phyloP scores from a whole-genome alignment of 2,113 vertebrate species.

The Hippocampus comes region DNA sequence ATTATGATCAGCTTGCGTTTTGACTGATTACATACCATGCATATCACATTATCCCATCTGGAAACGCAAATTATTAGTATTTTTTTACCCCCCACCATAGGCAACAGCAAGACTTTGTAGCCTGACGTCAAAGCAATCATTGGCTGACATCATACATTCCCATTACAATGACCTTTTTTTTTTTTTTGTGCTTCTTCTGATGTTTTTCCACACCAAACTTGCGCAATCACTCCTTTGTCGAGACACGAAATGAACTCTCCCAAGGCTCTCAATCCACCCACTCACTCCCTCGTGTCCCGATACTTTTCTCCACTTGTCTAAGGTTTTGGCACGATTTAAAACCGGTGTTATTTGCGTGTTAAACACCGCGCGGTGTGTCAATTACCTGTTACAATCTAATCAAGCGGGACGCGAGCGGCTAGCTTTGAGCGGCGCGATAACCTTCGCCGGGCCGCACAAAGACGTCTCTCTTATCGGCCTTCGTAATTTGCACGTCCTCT shows the following conservation, averaged over 20 bases:
- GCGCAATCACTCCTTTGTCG: too few species aligned
- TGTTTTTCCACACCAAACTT: too few species aligned
- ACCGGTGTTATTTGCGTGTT: conserved; percentile 19
- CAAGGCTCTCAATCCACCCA: not conserved
- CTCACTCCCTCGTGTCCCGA: too few species aligned
- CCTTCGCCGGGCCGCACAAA: conserved; percentile 29
- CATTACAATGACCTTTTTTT: too few species aligned
- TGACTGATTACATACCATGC: conserved; percentile 41
- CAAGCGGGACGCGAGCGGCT: conserved; percentile 27
- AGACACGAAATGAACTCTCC: not conserved
- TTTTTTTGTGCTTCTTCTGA: too few species aligned
- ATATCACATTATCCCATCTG: too few species aligned
- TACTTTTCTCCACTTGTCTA: too few species aligned
- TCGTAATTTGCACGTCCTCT: not conserved
- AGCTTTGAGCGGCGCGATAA: conserved; percentile 46
- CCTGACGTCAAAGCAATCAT: not conserved
- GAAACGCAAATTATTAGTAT: too few species aligned
- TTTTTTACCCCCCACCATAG: too few species aligned
- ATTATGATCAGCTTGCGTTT: conserved; percentile 60
- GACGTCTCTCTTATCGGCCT: conserved; percentile 26
- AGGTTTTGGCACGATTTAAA: not conserved
- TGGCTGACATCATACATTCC: too few species aligned
- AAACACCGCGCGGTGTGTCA: conserved; percentile 33
- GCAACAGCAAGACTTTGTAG: not conserved
- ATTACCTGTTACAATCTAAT: conserved; percentile 52